Evolutionary conservation across 2,888 invertebrate species (phyloP), one percentile per base, ranked within the genome.

Genomic region (Cryptus armator): DNA sequence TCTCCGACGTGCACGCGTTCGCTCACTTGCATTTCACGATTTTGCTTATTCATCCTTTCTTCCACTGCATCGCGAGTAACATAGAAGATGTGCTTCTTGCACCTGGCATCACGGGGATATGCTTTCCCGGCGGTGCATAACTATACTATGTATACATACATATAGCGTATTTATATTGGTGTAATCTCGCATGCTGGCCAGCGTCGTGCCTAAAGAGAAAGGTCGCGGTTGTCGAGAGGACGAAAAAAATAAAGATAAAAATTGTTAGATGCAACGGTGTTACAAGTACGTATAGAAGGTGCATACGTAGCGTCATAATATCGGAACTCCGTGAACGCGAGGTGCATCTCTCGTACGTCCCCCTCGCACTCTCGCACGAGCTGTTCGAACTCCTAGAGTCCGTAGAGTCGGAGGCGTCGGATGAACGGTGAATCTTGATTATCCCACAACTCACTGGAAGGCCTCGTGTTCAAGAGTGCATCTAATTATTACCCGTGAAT

Each of bases 401-500:
- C 74, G 37, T 24, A 56, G 56, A 70, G 64, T 77, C 78, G 59
- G 37, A 82, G 67, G 77, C 74, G 68, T 77, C 66, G 77, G 70
- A 79, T 70, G 82, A 87, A 87, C 87, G 87, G 87, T 87, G 86
- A 87, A 87, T 86, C 83, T 85, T 87, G 87, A 87, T 87, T 86
- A 85, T 87, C 85, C 84, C 82, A 84, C 85, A 86, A 87, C 83
- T 86, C 84, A 72, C 79, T 37, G 44, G 16, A 68, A 37, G 29
- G 43, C 24, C 44, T 44, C n/a, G 48, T 46, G 48, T 29, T 51
- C 32, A 29, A 68, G 56, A 76, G 70, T 86, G 81, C 81, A 82
- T 86, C 83, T 87, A 87, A 87, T 87, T 87, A 87, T 85, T 84
- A 81, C 16, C 84, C 78, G 56, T 68, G 77, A 81, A 77, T 72